Base-by-base conservation (phyloP, 2,113 vertebrate genomes). In the Elachura formosa region DNA sequence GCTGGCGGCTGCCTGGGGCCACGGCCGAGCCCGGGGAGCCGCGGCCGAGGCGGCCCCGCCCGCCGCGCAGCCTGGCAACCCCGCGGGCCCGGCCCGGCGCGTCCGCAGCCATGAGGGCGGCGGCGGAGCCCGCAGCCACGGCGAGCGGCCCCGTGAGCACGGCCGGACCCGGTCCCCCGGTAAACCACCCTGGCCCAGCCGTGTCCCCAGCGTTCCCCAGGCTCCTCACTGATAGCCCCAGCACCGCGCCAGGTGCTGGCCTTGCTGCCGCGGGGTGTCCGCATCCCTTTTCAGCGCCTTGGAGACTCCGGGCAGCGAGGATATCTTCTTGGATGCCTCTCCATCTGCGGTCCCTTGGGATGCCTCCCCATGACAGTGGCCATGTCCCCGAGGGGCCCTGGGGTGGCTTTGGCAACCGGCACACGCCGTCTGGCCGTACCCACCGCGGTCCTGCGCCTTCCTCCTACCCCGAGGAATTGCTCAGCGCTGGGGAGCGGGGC, bases 121-220 rank as follows among this genome's bases (percentile, higher is more conserved):
- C 36, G n/a, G 51, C n/a, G n/a, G n/a, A n/a, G 11, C 18, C 36
- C 26, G 34, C 26, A 59, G 62, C 67, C 63, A n/a, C 41, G 72
- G 74, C 48, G 54, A 68, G 43, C 80, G 76, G 73, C 51, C 75
- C 79, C 48, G 96, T 96, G 90, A 97, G 95, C 80, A 68, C 36
- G 12, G 59, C 49, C 6, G 46, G 19, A 6, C 48, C 22, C 26
- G 25, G 31, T 6, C 15, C 46, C 59, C 41, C 7, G 29, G n/a
- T n/a, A n/a, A n/a, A n/a, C n/a, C n/a, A 9, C 20, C n/a, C n/a
- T 10, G 33, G 8, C 38, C 46, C 68, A 15, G 14, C 18, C 49
- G 13, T 12, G 64, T 21, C 13, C 28, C 48, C 26, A n/a, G n/a
- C n/a, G 14, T 3, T 18, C 34, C 5, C 13, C 22, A 2, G 26